These are phyloP conservation scores for Sebastolobus alascanus DNA, from an alignment of 2,797 vertebrate species.

Conservation along the genomic window DNA sequence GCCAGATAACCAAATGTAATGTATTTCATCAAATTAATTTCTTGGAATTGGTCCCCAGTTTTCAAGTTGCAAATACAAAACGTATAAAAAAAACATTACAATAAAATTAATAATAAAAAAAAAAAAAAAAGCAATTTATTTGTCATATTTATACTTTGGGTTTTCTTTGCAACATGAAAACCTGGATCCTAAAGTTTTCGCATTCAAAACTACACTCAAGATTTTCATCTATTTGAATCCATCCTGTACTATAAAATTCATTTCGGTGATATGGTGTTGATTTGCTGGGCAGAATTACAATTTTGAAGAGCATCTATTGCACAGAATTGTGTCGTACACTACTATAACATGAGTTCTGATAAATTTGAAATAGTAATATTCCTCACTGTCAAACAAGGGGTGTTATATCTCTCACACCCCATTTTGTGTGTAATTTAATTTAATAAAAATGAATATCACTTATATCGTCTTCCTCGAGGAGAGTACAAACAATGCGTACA, in stretches of 20 bases:
- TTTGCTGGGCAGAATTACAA: background rate
- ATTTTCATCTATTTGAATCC: background rate
- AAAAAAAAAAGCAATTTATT: background rate
- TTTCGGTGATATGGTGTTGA: background rate
- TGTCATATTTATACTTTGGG: background rate
- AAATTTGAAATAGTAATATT: no score
- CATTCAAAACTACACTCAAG: constrained; percentile 1
- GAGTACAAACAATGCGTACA: constrained; percentile 34
- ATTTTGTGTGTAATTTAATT: background rate
- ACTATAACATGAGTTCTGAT: background rate
- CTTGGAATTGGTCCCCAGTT: background rate
- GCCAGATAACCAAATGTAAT: background rate
- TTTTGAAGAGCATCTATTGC: constrained; percentile 9
- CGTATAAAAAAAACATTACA: constrained; percentile 2
- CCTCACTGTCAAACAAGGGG: no score
- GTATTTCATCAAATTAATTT: background rate
- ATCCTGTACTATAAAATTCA: fast-evolving
- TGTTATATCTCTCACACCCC: no score
- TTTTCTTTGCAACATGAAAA: constrained; percentile 19
- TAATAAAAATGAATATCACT: background rate
- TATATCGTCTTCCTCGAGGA: constrained; percentile 17
- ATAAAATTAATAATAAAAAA: background rate
- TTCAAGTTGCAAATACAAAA: constrained; percentile 10
- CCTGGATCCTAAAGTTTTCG: background rate
- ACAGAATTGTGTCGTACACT: background rate